Evolutionary conservation across 1,140 invertebrate species (phyloP), one percentile per base, ranked within the genome.

Genomic region (Atta cephalotes): DNA sequence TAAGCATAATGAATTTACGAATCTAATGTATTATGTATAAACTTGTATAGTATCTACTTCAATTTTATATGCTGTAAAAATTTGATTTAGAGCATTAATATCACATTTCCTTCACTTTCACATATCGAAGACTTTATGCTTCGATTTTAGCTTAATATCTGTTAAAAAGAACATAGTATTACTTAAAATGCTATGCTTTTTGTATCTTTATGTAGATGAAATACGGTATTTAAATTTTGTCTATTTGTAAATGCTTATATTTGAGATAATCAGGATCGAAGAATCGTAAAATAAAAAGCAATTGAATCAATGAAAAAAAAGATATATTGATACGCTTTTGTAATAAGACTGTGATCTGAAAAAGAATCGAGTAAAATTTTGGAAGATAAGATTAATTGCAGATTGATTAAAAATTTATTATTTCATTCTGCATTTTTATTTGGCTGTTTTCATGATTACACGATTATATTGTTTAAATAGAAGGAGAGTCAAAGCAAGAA

Each of bases 51-150:
- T 31, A 31, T 49, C 18, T 31, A 66, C 0, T 79, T 66, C 21
- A 49, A 78, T 63, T 78, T 78, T 79, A 31, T 79, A 79, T 66
- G 39, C 25, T 65, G 39, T 65, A 31, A 31, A 74, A 79, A 78
- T 16, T 28, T 78, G 2, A 60, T 25, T 39, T 63, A 49, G 18
- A 68, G 3, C 45, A n/a, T 65, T 31, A 39, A 39, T 65, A 31
- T 51, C 28, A n/a, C 21, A n/a, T 10, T 79, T 79, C 5, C 1
- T 7, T 65, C 76, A 65, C 60, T 53, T 66, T 3, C 10, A 10
- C 12, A 21, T 66, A 14, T 66, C 45, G 10, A 66, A 35, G 4
- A 31, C 18, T 63, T 45, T 16, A 58, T 16, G 18, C 25, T 31
- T 28, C 12, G 10, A 49, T 66, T 7, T 66, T 78, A 28, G 10